These are phyloP conservation scores for Escarpia spicata DNA, from an alignment of 2,888 invertebrate species.

Conservation along the genomic window DNA sequence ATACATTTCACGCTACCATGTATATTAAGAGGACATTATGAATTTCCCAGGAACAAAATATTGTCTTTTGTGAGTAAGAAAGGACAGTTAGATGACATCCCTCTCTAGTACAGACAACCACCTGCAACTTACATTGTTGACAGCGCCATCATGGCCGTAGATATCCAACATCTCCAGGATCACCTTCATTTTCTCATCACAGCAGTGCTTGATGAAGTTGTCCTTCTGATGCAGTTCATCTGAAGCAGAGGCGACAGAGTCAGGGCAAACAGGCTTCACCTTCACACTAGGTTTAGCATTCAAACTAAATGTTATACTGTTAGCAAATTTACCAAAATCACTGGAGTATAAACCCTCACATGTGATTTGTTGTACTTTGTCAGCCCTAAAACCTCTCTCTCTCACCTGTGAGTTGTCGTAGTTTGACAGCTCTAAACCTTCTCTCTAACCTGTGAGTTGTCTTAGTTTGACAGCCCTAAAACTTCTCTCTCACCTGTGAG, in stretches of 20 bases:
- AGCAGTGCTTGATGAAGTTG: slow-evolving; percentile 82
- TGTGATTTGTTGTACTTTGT: slow-evolving; percentile 30
- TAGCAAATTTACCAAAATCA: no score
- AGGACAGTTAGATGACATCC: no score
- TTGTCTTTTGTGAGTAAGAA: no score
- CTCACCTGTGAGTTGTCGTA: slow-evolving; percentile 83
- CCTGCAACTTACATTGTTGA: background rate
- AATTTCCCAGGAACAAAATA: no score
- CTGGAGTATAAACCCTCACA: slow-evolving; percentile 59
- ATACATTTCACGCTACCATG: no score
- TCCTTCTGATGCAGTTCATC: slow-evolving; percentile 87
- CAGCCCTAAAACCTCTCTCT: slow-evolving; percentile 37
- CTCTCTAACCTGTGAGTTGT: slow-evolving; percentile 60
- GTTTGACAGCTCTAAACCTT: slow-evolving; percentile 72
- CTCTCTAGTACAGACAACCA: no score
- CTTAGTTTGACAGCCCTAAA: background rate
- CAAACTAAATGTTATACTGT: no score
- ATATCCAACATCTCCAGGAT: slow-evolving; percentile 73
- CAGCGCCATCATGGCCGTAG: slow-evolving; percentile 45
- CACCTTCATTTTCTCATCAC: slow-evolving; percentile 88
- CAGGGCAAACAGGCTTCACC: background rate
- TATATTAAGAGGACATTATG: no score
- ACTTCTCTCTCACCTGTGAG: slow-evolving; percentile 76
- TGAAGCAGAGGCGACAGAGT: slow-evolving; percentile 60
- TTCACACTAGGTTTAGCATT: background rate